Conservation (phyloP, 1,140 invertebrate genomes). For the Marisa cornuarietis region DNA sequence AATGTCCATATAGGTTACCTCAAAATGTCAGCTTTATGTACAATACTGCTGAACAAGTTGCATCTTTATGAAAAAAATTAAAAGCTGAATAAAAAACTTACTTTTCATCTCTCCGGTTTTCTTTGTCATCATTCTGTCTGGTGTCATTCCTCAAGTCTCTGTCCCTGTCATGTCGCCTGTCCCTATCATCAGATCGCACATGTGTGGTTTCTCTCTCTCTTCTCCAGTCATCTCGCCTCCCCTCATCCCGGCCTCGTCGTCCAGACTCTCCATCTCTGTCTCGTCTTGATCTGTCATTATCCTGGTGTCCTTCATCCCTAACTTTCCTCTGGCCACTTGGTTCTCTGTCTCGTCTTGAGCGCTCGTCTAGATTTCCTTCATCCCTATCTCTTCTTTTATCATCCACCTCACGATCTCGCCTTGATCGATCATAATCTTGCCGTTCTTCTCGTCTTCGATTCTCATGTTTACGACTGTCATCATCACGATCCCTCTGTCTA, state of each 20-base stretch:
- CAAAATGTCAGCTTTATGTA: no score
- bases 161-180: slow-evolving; percentile 24
- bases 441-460: no score
- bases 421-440: no score
- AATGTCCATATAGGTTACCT: no score
- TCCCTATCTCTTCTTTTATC: slow-evolving; percentile 26
- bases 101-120: slow-evolving; percentile 21
- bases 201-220: slow-evolving; percentile 19
- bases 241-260: background rate
- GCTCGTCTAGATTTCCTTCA: slow-evolving; percentile 13
- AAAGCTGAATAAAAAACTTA: background rate
- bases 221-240: slow-evolving; percentile 16
- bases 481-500: no score
- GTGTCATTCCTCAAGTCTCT: slow-evolving; percentile 4
- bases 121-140: slow-evolving; percentile 20
- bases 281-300: background rate
- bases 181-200: slow-evolving; percentile 4
- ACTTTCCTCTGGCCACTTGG: slow-evolving; percentile 20
- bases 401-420: slow-evolving; percentile 6
- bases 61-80: no score
- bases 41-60: no score
- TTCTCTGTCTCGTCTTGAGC: slow-evolving; percentile 16
- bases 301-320: slow-evolving; percentile 11
- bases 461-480: no score
- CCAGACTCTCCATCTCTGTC: slow-evolving; percentile 6